Base-by-base conservation (phyloP, 2,797 vertebrate genomes). In the Sebastes diploproa region DNA sequence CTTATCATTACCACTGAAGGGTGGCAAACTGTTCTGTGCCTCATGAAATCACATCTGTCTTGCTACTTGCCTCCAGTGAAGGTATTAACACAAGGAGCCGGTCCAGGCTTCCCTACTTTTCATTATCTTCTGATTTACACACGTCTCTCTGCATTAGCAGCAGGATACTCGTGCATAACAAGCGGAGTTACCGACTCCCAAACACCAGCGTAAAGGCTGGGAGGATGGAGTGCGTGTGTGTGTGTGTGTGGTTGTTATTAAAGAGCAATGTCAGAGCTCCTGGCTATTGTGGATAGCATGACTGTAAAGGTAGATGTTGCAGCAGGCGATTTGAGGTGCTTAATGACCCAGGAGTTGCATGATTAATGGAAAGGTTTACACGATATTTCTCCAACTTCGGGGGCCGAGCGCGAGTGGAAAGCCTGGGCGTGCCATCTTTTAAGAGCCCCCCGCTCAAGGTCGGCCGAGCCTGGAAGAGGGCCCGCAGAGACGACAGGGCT, bases 341-440 rank as follows among this genome's bases (percentile, higher is more conserved):
- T 92, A 93, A 92, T 92, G 91, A 91, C 90, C 89, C 87, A 60
- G 81, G 83, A 89, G 86, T 74, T 72, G 75, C 83, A 84, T 92
- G 92, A 94, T 94, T 92, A 91, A 93, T 93, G 91, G 86, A 85
- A n/a, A 25, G 82, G 82, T 91, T 92, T 91, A 87, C 79, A 71
- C 27, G 1, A 91, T 89, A 89, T 90, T 88, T 88, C 89, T 91
- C 84, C 80, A 75, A 86, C 89, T 84, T 79, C 13, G 14, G 64
- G 36, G 79, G 61, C 78, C 7, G 69, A 63, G 79, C 14, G 2
- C 11, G n/a, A 73, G 74, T 64, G 55, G 77, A 85, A 66, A 86
- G 71, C 77, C 76, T 30, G 79, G 42, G 74, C 76, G 62, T 60
- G 87, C 81, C 91, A 89, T 92, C 88, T 90, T 88, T 91, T 89